Evolutionary conservation across 2,888 invertebrate species (phyloP), one percentile per base, ranked within the genome.

Genomic region (Chrysotoxum bicinctum): DNA sequence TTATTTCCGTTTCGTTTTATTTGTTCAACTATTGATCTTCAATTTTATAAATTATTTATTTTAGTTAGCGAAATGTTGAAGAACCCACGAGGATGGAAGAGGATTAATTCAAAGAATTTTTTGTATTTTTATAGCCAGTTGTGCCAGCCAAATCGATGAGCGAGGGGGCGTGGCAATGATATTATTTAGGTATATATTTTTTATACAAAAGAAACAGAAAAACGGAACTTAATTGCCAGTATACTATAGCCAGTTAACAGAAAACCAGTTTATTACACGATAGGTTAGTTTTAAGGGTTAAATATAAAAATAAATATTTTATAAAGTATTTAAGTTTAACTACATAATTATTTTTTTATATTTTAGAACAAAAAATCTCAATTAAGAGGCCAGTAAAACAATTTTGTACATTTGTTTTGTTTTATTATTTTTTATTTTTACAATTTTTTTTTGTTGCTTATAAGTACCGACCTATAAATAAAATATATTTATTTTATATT

Each of bases 161-260:
- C 32, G 62, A 32, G 40, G 75, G 76, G 80, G 76, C 85, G 76
- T 56, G 81, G 81, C 85, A 85, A 85, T 85, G 81, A 80, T 85
- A 85, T 85, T 85, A 85, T 69, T 50, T 77, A 85, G 56, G 62
- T 73, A 69, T 85, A 77, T 85, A 73, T 77, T 85, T 84, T 85
- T 85, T 85, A 77, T 85, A 85, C 81, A 76, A 77, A 85, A 35
- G 35, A 64, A 62, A 75, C 75, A 84, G 75, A 75, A 80, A 40
- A 80, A 85, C 72, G 87, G 87, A 87, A 87, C 87, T 87, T 87
- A 86, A 86, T 87, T 87, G 87, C 87, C 87, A 87, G 87, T 87
- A 87, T 87, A 87, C 81, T 83, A 86, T 83, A 87, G 87, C 87
- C 87, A 87, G 87, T 87, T 83, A 86, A 82, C 56, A 86, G 70